Conservation (phyloP, 2,797 vertebrate species). For the Vultur gryphus region DNA sequence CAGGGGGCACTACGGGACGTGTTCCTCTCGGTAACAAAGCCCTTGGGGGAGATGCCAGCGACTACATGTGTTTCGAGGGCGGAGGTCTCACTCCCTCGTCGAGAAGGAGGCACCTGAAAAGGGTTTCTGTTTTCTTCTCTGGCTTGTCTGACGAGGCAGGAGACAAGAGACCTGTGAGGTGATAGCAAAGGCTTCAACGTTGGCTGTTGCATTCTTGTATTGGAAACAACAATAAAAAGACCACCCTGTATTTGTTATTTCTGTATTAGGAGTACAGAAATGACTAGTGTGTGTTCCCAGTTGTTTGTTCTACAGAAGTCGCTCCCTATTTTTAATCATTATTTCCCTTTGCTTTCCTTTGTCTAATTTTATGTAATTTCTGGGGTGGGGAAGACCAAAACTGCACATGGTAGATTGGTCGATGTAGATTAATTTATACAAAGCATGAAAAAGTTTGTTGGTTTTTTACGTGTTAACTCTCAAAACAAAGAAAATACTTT, state of each 20-base stretch:
- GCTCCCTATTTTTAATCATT: accelerated
- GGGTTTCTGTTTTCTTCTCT: background rate
- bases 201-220: background rate
- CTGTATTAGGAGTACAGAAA: background rate
- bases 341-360: background rate
- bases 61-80: accelerated
- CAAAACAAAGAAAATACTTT: background rate
- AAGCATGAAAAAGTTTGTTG: background rate
- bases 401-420: accelerated
- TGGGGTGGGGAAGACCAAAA: background rate
- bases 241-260: accelerated
- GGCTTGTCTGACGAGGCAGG: too few relatives aligned
- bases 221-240: background rate
- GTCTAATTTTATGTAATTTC: background rate
- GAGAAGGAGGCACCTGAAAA: background rate
- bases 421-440: background rate
- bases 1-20: accelerated
- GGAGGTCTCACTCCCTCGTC: accelerated
- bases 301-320: background rate
- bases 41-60: accelerated
- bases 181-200: accelerated
- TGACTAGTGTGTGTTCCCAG: accelerated
- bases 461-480: accelerated
- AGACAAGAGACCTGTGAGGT: background rate
- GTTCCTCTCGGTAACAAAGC: accelerated